Conservation (phyloP, 1,140 invertebrate genomes). For the Hestina assimilis region DNA sequence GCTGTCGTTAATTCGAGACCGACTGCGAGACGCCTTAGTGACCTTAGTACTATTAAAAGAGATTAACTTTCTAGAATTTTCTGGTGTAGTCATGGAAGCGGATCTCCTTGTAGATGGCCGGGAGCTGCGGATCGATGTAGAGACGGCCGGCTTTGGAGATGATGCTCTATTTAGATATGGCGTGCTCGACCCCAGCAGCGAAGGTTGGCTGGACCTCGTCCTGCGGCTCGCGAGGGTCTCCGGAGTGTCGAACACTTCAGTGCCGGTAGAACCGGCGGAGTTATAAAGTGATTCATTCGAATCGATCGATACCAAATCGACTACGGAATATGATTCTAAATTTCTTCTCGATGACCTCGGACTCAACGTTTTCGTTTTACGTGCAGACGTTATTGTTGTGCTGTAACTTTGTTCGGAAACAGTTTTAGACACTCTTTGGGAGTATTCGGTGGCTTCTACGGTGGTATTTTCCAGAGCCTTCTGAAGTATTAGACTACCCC, state of each 20-base stretch:
- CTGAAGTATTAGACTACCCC: conserved; percentile 46
- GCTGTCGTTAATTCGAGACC: conserved; percentile 49
- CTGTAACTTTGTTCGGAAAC: conserved; percentile 32
- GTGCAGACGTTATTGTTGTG: conserved; percentile 26
- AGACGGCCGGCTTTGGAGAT: conserved; percentile 11
- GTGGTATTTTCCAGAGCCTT: conserved; percentile 36
- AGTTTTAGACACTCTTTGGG: conserved; percentile 26
- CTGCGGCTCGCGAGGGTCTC: conserved; percentile 17
- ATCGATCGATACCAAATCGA: conserved; percentile 56
- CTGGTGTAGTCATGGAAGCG: conserved; percentile 26
- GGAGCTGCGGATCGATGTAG: neutral
- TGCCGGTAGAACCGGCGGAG: conserved; percentile 36
- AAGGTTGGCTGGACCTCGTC: neutral
- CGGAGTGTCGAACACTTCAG: conserved; percentile 37
- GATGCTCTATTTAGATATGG: conserved; percentile 29
- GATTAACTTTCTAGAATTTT: conserved; percentile 25
- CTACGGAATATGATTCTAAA: conserved; percentile 57
- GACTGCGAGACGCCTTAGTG: conserved; percentile 33
- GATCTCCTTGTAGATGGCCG: conserved; percentile 5
- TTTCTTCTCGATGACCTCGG: conserved; percentile 26
- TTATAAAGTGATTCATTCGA: conserved; percentile 47
- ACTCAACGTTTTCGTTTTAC: conserved; percentile 29
- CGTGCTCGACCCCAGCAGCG: conserved; percentile 45
- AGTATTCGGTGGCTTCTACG: conserved; percentile 11
- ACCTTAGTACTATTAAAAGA: conserved; percentile 31